These are phyloP conservation scores for Hydrocynus forskahlii DNA, from an alignment of 2,797 vertebrate species.

Conservation along the genomic window DNA sequence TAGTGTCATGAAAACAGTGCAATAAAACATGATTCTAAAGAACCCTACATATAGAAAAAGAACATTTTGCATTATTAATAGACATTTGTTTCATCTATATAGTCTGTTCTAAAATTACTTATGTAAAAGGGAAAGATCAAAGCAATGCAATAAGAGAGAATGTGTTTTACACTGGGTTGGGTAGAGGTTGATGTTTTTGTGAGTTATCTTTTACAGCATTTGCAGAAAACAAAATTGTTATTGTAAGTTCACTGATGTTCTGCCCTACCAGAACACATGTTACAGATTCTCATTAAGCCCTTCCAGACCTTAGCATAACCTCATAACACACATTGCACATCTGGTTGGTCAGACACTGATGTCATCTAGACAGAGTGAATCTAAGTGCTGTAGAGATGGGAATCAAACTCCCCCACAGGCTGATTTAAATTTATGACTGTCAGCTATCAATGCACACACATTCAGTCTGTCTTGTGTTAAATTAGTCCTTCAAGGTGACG, in stretches of 20 bases:
- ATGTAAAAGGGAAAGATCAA: not conserved
- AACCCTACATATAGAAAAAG: too few relatives aligned
- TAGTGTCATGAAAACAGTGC: too few relatives aligned
- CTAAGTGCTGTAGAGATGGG: not conserved
- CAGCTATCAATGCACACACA: not conserved
- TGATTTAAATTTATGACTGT: too few relatives aligned
- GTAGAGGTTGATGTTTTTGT: not conserved
- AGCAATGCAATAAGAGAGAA: not conserved
- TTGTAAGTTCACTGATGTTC: not conserved
- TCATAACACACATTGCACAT: conserved; percentile 33
- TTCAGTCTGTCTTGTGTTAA: conserved; percentile 28
- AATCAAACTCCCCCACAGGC: not conserved
- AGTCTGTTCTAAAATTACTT: not conserved
- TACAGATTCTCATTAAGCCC: not conserved
- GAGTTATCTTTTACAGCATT: not conserved
- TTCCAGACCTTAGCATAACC: not conserved
- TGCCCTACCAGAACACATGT: not conserved
- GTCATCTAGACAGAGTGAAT: not conserved
- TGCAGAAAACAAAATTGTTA: not conserved
- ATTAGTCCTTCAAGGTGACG: conserved; percentile 43
- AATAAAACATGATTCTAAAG: too few relatives aligned
- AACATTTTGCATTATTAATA: not conserved
- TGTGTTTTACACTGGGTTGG: not conserved
- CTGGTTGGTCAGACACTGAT: conserved; percentile 7
- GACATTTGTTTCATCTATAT: too few relatives aligned